Evolutionary conservation across 23 tunicate genomes (phyloP).

Genomic region (Diplosoma virens): DNA sequence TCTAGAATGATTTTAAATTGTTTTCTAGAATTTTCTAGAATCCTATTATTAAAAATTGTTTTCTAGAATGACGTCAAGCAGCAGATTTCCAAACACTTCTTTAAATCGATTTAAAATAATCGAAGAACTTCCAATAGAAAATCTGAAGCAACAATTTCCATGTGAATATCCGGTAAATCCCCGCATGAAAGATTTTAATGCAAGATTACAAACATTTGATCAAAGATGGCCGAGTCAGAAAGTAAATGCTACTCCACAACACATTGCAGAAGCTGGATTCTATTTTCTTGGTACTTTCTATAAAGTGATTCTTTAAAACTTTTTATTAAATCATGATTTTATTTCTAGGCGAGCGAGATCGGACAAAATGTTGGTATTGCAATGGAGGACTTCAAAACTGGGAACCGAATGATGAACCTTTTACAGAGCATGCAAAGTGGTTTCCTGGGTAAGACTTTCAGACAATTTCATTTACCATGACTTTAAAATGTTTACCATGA

Average conservation of each 20-base stretch:
- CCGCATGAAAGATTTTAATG: slow-evolving; percentile 9
- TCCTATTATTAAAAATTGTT: no score
- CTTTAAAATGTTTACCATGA: no score
- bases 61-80: no score
- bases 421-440: slow-evolving; percentile 53
- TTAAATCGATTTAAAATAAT: no score
- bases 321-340: no score
- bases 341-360: slow-evolving; percentile 24
- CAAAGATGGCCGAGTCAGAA: slow-evolving; percentile 15
- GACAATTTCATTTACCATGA: no score
- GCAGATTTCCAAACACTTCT: no score
- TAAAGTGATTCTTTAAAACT: no score
- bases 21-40: no score
- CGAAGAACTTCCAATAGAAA: no score
- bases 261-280: slow-evolving; percentile 32
- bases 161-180: slow-evolving; percentile 28
- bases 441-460: slow-evolving; percentile 67
- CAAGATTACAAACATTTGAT: slow-evolving; percentile 13
- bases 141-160: slow-evolving; percentile 12
- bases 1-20: no score
- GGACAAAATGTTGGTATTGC: slow-evolving; percentile 58
- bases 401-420: slow-evolving; percentile 44
- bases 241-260: not conserved
- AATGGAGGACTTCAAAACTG: slow-evolving; percentile 60
- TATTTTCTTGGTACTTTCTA: slow-evolving; percentile 18